Percentiles rank a stretch among this genome's conserved stretches.
Conservation (phyloP, 2,888 invertebrate species). For the Chironomus tentans region DNA sequence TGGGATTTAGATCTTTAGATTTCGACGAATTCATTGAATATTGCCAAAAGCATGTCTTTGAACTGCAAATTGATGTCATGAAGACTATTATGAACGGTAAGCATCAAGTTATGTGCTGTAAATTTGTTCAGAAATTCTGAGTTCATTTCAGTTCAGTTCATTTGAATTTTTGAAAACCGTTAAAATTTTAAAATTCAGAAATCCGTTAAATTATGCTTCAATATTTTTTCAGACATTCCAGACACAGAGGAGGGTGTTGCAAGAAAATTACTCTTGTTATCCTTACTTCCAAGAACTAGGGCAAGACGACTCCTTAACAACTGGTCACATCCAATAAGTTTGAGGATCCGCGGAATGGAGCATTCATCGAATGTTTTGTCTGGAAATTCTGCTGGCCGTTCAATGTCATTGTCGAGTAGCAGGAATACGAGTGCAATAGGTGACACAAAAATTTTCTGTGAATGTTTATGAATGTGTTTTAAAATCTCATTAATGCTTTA, state of each 20-base stretch:
- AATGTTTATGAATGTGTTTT: neutral
- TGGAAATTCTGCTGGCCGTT: slow-evolving; percentile 49
- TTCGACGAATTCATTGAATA: slow-evolving; percentile 76
- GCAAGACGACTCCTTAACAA: slow-evolving; percentile 67
- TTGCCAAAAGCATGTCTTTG: slow-evolving; percentile 72
- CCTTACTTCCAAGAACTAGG: slow-evolving; percentile 64
- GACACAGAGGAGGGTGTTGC: slow-evolving; percentile 50
- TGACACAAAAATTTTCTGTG: slow-evolving; percentile 9
- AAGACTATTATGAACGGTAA: slow-evolving; percentile 72
- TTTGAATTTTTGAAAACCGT: neutral
- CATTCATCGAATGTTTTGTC: slow-evolving; percentile 72
- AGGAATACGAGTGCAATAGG: neutral
- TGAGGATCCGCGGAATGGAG: slow-evolving; percentile 69
- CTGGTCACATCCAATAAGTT: slow-evolving; percentile 67
- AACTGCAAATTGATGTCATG: slow-evolving; percentile 78
- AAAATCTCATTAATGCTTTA: neutral
- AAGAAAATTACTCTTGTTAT: slow-evolving; percentile 63
- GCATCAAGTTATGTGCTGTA: slow-evolving; percentile 26
- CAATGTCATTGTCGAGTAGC: slow-evolving; percentile 25
- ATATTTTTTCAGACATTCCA: slow-evolving; percentile 43
- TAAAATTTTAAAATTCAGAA: slow-evolving; percentile 16
- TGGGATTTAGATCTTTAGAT: slow-evolving; percentile 69
- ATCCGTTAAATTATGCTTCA: no score
- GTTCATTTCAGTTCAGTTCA: slow-evolving; percentile 5
- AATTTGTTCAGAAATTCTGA: neutral